phyloP scores from a whole-genome alignment of 2,113 vertebrate genomes.

The Nannospalax galili region DNA sequence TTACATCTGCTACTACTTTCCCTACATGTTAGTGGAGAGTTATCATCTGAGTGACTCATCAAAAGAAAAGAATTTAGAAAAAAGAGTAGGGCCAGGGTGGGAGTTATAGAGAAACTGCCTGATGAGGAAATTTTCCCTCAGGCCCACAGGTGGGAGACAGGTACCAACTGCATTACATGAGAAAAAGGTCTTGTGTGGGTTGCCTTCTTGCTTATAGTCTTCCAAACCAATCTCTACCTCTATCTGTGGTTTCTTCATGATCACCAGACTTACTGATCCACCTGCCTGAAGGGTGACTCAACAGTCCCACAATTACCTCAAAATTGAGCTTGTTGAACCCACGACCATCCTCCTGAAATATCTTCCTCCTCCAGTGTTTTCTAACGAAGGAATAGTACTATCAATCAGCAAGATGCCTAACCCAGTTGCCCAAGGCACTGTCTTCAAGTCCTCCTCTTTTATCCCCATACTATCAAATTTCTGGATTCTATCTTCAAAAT shows the following conservation, averaged over 20 bases:
- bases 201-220: constrained; percentile 23
- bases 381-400: constrained; percentile 9
- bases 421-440: neutral
- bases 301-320: neutral
- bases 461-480: neutral
- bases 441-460: constrained; percentile 30
- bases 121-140: constrained; percentile 12
- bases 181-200: neutral
- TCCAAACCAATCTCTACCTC: neutral
- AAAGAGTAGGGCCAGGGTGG: neutral
- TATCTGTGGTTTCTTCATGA: neutral
- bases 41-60: constrained; percentile 34
- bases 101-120: neutral
- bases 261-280: neutral
- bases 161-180: neutral
- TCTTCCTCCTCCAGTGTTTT: neutral
- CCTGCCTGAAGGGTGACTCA: neutral
- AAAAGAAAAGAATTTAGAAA: constrained; percentile 4
- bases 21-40: neutral
- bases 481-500: constrained; percentile 35
- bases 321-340: constrained; percentile 8
- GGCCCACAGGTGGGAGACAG: neutral
- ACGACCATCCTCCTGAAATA: neutral
- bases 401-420: neutral
- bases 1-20: constrained; percentile 30